Evolutionary conservation across 2,888 invertebrate genomes (phyloP), one percentile per base, ranked within the genome.

Genomic region (Eutolmus rufibarbis): DNA sequence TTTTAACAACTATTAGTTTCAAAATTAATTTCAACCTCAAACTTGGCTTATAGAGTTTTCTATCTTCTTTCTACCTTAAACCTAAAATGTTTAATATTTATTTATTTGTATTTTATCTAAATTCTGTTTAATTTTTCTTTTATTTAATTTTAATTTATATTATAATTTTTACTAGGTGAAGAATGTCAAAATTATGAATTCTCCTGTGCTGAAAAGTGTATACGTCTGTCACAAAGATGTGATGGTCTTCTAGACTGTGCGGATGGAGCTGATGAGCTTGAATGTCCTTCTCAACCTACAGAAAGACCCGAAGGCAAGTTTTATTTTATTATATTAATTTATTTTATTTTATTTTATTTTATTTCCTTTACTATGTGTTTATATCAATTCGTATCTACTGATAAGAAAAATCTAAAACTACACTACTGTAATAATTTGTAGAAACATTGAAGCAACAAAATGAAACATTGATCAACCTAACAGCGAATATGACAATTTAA

Each of bases 191-290:
- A 90, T 16, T 93, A 94, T 19, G 94, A 96, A 91, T 94, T 95
- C 91, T 93, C 93, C 89, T 96, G 96, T 91, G 95, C 95, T 12
- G 92, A 92, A 16, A 93, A 94, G 81, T 96, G 96, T 91, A 93
- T 95, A 89, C 93, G 94, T 23, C 91, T 93, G 19, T 91, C 90
- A 8, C 92, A 93, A 89, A 93, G 93, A 19, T 96, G 96, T 91
- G 94, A 96, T 91, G 94, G 94, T 43, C 88, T 89, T 1, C 87
- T 89, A 9, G 95, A 96, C 88, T 96, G 96, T 90, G 90, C 92
- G 12, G 96, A 96, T 90, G 94, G 94, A 14, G 94, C 94, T 7
- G 96, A 96, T 90, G 96, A 96, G 90, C 90, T 91, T 5, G 93
- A 93, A 89, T 96, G 96, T 90, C 90, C 91, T 82, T 16, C 56